These are phyloP conservation scores for Prorops nasuta DNA, from an alignment of 1,140 invertebrate genomes.

Conservation along the genomic window DNA sequence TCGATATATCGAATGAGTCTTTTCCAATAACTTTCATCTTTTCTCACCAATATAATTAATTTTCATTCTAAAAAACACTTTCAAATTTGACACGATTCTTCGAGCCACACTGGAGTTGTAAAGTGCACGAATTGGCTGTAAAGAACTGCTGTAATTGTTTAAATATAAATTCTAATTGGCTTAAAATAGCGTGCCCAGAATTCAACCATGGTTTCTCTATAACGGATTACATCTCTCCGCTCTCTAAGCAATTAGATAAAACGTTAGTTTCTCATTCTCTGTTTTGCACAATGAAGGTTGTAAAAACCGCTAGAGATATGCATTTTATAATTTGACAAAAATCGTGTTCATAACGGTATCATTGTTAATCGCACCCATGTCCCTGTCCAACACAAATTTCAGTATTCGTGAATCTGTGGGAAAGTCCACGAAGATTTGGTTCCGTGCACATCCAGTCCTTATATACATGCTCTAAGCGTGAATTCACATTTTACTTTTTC, in stretches of 20 bases:
- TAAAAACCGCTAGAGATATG: neutral
- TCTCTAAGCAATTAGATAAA: slow-evolving; percentile 10
- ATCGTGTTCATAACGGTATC: too few species aligned
- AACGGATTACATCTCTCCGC: slow-evolving; percentile 17
- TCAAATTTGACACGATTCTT: too few species aligned
- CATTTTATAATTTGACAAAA: slow-evolving; percentile 1
- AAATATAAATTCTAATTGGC: too few species aligned
- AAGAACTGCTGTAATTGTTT: too few species aligned
- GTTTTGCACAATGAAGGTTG: neutral
- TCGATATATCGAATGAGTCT: too few species aligned
- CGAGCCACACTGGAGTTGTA: too few species aligned
- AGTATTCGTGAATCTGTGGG: slow-evolving; percentile 27
- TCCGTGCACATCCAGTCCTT: slow-evolving; percentile 53
- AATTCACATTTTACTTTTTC: slow-evolving; percentile 51
- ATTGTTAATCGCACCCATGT: slow-evolving; percentile 1
- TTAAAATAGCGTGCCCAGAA: neutral
- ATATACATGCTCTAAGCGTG: slow-evolving; percentile 30
- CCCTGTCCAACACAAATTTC: neutral
- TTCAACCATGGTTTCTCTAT: slow-evolving; percentile 12
- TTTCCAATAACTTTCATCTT: too few species aligned
- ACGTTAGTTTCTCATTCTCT: neutral
- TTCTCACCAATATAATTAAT: too few species aligned
- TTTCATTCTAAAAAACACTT: too few species aligned
- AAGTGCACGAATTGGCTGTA: too few species aligned
- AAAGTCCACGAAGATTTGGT: slow-evolving; percentile 53